Base-by-base conservation (phyloP, 2,888 invertebrate species). In the Lobophora halterata region DNA sequence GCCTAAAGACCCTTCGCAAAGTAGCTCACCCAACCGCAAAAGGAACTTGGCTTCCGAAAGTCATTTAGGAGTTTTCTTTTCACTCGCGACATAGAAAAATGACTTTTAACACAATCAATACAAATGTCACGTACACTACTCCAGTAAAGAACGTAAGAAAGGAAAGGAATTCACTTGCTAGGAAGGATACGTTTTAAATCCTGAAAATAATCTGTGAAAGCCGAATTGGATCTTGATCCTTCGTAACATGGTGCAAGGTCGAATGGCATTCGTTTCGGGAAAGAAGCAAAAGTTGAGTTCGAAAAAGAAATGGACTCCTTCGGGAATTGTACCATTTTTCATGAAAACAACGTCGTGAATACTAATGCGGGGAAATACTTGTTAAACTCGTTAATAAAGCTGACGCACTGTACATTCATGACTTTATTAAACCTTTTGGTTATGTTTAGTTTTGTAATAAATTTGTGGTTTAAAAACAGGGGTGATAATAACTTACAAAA, bases 251-350 rank as follows among this genome's bases (percentile, higher is more conserved):
- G 53, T 50, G 38, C 19, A 11, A 28, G 44, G 47, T 58, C 2
- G 23, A 10, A 9, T 30, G 41, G 13, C 7, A 24, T 12, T 37
- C n/a, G n/a, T 46, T 17, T 13, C 3, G 18, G 16, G 28, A 34
- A 25, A 28, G 43, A 37, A 42, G 18, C 31, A 48, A 57, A 56
- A 43, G 54, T 61, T 27, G 20, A 49, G 58, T 59, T 59, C 49
- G 49, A 44, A 41, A 47, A 61, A 62, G 55, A 48, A 67, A 64
- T 65, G 57, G 49, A 58, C 61, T 66, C 73, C 63, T 50, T 39
- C 20, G 76, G 68, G 73, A 68, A 57, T 70, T 56, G 45, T 39
- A 51, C 62, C 58, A 78, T 79, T 76, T 79, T 76, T 79, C 77
- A 73, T 49, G 62, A 58, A 68, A 73, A 73, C 70, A 60, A 53